Evolutionary conservation across 37 sponge, comb jelly and placozoan species (phyloP).

Genomic region (Spongia lamella): DNA sequence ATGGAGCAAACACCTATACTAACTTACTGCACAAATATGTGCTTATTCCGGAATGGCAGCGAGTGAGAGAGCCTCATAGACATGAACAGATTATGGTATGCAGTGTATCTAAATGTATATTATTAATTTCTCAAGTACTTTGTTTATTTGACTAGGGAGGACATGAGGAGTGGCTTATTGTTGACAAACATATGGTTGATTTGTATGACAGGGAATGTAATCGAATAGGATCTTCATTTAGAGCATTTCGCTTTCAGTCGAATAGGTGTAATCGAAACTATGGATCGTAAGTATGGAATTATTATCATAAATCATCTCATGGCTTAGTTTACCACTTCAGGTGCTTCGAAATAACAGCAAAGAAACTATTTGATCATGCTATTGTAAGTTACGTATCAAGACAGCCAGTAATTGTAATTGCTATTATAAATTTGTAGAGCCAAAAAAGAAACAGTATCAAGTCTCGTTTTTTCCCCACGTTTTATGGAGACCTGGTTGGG

Average conservation of each 20-base stretch:
- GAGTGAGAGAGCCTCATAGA: neutral
- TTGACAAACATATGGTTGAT: slow-evolving; percentile 69
- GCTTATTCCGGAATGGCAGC: slow-evolving; percentile 60
- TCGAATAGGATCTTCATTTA: slow-evolving; percentile 49
- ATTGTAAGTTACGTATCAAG: slow-evolving; percentile 12
- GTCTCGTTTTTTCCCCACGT: slow-evolving; percentile 64
- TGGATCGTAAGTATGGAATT: slow-evolving; percentile 48
- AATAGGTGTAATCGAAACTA: slow-evolving; percentile 52
- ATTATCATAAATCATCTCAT: neutral
- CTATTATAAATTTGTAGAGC: neutral
- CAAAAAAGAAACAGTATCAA: neutral
- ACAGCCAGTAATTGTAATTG: neutral
- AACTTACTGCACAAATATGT: slow-evolving; percentile 62
- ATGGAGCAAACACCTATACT: slow-evolving; percentile 16
- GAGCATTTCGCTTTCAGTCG: slow-evolving; percentile 40
- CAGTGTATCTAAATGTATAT: neutral
- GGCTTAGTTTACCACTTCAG: slow-evolving; percentile 3
- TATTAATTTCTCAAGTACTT: neutral
- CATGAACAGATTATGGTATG: slow-evolving; percentile 42
- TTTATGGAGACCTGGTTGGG: slow-evolving; percentile 79
- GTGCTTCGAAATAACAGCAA: slow-evolving; percentile 49
- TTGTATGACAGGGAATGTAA: slow-evolving; percentile 56
- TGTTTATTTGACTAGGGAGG: slow-evolving; percentile 44
- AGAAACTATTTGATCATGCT: slow-evolving; percentile 26
- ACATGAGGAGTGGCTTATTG: slow-evolving; percentile 60